Evolutionary conservation across 2,888 invertebrate genomes (phyloP).

Genomic region (Sminthurinus aureus): DNA sequence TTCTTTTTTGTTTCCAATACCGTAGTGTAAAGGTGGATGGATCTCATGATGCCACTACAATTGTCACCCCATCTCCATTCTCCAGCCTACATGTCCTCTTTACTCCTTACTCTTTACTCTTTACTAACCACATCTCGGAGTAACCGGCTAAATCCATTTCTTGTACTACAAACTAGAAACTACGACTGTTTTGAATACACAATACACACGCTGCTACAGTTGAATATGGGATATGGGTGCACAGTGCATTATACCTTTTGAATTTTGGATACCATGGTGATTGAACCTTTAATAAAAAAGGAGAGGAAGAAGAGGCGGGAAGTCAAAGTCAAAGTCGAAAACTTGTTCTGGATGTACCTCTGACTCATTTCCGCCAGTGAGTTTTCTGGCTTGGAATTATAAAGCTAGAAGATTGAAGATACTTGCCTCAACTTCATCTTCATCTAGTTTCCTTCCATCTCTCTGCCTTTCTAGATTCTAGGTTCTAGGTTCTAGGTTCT

Average conservation of each 20-base stretch:
- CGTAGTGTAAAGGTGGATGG: background rate
- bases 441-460: background rate
- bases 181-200: too few relatives aligned
- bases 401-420: background rate
- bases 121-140: too few relatives aligned
- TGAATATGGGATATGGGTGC: too few relatives aligned
- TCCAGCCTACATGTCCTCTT: too few relatives aligned
- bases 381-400: conserved; percentile 7
- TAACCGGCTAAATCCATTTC: too few relatives aligned
- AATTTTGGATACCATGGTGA: too few relatives aligned
- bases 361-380: conserved; percentile 5
- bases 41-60: background rate
- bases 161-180: too few relatives aligned
- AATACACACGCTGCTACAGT: too few relatives aligned
- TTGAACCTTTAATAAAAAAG: too few relatives aligned
- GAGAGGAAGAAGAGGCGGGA: background rate
- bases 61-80: conserved; percentile 8
- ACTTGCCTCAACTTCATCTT: background rate
- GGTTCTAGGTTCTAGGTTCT: too few relatives aligned
- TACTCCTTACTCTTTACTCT: too few relatives aligned
- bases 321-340: background rate
- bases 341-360: background rate
- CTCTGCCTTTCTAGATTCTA: background rate
- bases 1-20: background rate
- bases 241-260: too few relatives aligned